These are phyloP conservation scores for Sinocyclocheilus maitianheensis DNA, from an alignment of 2,113 vertebrate species.

Conservation along the genomic window DNA sequence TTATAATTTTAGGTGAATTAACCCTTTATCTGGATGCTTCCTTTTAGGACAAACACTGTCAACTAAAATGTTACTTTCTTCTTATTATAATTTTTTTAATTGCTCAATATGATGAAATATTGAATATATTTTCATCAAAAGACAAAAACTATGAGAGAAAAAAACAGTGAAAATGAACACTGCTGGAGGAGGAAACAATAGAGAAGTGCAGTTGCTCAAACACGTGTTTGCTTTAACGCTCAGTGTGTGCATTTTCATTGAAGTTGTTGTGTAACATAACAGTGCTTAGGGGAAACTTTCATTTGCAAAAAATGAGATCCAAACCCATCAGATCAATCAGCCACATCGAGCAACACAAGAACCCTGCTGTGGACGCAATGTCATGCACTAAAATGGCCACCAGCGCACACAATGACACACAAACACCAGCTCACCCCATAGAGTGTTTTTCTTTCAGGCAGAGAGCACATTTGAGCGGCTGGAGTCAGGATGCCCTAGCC, in stretches of 20 bases:
- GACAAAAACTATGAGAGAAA: neutral
- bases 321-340: constrained; percentile 35
- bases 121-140: neutral
- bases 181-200: neutral
- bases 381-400: constrained; percentile 33
- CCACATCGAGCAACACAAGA: constrained; percentile 2
- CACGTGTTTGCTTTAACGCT: constrained; percentile 13
- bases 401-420: neutral
- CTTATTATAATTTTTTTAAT: neutral
- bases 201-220: neutral
- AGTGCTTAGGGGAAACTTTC: constrained; percentile 32
- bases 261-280: constrained; percentile 5
- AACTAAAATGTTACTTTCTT: neutral
- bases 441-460: constrained; percentile 55
- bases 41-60: no score
- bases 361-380: constrained; percentile 34
- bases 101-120: neutral
- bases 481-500: constrained; percentile 44
- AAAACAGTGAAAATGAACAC: neutral
- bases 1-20: no score
- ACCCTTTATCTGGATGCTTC: no score
- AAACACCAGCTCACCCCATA: neutral
- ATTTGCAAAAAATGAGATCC: constrained; percentile 29
- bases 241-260: neutral
- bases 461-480: constrained; percentile 12